These are phyloP conservation scores for Lichenostomus cassidix DNA, from an alignment of 2,113 vertebrate genomes.

Conservation along the genomic window DNA sequence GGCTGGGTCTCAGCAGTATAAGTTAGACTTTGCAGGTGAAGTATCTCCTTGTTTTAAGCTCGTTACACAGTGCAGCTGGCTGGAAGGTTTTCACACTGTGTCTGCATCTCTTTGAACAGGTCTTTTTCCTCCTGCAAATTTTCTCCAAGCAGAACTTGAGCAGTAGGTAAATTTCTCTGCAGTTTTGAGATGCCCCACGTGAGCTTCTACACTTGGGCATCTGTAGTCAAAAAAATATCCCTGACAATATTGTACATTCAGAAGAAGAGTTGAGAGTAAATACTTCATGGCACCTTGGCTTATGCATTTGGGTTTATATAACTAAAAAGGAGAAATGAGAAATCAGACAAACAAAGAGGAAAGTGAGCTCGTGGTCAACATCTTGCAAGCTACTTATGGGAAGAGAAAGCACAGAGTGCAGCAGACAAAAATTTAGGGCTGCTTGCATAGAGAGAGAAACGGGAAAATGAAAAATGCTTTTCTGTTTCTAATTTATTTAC, in stretches of 20 bases:
- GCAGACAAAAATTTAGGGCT: not conserved
- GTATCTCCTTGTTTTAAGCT: not conserved
- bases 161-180: not conserved
- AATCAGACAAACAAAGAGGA: not conserved
- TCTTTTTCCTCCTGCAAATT: not conserved
- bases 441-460: not conserved
- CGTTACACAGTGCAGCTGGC: not conserved
- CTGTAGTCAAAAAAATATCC: not conserved
- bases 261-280: not conserved
- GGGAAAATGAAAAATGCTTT: not conserved
- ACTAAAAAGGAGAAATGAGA: not conserved
- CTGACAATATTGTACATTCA: not conserved
- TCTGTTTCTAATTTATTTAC: constrained; percentile 42
- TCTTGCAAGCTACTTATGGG: not conserved
- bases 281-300: not conserved
- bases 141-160: not conserved
- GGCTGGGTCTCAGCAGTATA: constrained; percentile 76
- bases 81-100: not conserved
- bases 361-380: not conserved
- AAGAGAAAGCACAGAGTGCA: not conserved
- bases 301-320: not conserved
- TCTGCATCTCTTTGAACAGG: not conserved
- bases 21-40: constrained; percentile 78
- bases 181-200: not conserved
- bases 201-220: not conserved